These are phyloP conservation scores for Macropus fuliginosus DNA, from an alignment of 2,797 vertebrate genomes.

Conservation along the genomic window DNA sequence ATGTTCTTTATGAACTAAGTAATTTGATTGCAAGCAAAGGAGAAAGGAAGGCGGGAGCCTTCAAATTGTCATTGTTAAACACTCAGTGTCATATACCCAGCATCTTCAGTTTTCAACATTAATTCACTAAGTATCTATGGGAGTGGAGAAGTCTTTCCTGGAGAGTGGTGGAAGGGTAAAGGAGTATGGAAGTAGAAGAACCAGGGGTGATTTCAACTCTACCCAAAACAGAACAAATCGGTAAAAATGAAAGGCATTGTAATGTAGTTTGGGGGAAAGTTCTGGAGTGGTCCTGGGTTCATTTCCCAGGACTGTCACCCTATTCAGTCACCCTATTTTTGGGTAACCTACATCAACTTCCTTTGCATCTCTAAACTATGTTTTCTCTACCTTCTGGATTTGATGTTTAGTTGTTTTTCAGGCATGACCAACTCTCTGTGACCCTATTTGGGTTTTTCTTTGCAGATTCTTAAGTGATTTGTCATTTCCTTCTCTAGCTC, in stretches of 20 bases:
- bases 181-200: not conserved
- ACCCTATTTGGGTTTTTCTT: not conserved
- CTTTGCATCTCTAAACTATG: not conserved
- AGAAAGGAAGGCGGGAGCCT: not conserved
- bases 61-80: not conserved
- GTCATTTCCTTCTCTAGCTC: not conserved
- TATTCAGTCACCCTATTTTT: not conserved
- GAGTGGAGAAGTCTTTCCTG: not conserved
- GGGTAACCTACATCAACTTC: not conserved
- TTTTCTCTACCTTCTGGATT: not conserved
- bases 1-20: not conserved
- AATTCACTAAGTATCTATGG: not conserved
- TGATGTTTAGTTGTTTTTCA: not conserved
- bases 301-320: not conserved
- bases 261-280: not conserved
- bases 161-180: not conserved
- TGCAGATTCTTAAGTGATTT: not conserved
- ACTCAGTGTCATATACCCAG: not conserved
- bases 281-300: not conserved
- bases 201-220: not conserved
- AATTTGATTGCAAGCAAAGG: not conserved
- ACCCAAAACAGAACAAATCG: not conserved
- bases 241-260: not conserved
- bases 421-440: not conserved
- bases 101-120: not conserved